phyloP scores from a whole-genome alignment of 2,888 invertebrate species.

The Ectobius pallidus region DNA sequence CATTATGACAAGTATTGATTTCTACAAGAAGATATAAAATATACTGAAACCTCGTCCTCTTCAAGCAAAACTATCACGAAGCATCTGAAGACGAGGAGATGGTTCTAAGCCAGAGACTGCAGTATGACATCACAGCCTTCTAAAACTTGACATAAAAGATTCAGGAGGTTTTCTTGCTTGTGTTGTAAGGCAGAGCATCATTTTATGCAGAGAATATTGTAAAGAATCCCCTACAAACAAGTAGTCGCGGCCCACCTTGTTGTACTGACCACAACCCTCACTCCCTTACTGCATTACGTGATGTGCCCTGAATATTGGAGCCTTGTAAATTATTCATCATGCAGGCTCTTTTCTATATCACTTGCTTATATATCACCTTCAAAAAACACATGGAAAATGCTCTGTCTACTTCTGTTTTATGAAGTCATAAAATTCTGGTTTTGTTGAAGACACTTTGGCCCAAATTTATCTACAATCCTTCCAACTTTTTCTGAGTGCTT shows the following conservation, averaged over 20 bases:
- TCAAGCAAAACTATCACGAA: too few relatives aligned
- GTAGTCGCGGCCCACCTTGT: not conserved
- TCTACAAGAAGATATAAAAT: too few relatives aligned
- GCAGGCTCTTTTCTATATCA: not conserved
- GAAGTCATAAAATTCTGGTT: conserved; percentile 23
- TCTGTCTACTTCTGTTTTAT: not conserved
- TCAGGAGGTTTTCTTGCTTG: not conserved
- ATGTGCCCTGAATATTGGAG: conserved; percentile 4
- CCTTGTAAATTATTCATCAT: conserved; percentile 18
- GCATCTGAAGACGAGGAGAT: too few relatives aligned
- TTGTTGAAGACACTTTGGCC: not conserved
- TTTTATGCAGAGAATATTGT: conserved; percentile 16
- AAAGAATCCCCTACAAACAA: not conserved
- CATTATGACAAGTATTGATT: too few relatives aligned
- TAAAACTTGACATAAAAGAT: not conserved
- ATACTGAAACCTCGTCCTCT: too few relatives aligned
- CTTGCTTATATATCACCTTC: not conserved
- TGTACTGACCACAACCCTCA: not conserved
- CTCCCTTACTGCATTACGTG: conserved; percentile 5
- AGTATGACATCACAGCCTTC: not conserved
- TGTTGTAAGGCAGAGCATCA: not conserved
- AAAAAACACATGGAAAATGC: not conserved
- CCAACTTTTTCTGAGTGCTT: not conserved
- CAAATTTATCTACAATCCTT: conserved; percentile 15
- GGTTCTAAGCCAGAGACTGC: too few relatives aligned